These are phyloP conservation scores for Drosophila engyochracea DNA, from an alignment of 2,888 invertebrate genomes.

Conservation along the genomic window DNA sequence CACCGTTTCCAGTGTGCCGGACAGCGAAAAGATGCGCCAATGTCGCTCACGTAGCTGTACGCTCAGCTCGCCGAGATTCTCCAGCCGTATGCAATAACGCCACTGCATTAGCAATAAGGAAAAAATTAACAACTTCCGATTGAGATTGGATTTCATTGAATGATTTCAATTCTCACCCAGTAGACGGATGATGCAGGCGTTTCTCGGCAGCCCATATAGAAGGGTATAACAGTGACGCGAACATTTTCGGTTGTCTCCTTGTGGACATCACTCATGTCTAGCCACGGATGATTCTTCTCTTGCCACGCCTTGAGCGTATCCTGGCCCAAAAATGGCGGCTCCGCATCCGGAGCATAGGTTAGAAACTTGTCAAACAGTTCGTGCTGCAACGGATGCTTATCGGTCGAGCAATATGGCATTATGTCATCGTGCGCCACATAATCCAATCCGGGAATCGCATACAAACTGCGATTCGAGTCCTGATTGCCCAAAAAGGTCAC, in stretches of 20 bases:
- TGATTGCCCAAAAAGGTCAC: conserved; percentile 98
- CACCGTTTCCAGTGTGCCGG: conserved; percentile 96
- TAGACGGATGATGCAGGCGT: conserved; percentile 96
- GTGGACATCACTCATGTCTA: conserved; percentile 98
- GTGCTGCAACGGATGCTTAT: conserved; percentile 94
- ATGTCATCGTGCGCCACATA: conserved; percentile 99
- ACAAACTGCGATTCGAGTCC: conserved; percentile 96
- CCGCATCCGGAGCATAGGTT: conserved; percentile 90
- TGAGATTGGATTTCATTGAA: background rate
- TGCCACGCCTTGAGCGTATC: conserved; percentile 98
- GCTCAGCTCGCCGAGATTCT: conserved; percentile 95
- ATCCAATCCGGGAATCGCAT: conserved; percentile 98
- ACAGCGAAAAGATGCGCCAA: conserved; percentile 98
- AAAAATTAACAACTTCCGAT: background rate
- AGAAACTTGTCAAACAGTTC: conserved; percentile 99
- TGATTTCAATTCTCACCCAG: conserved; percentile 86
- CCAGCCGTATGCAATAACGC: conserved; percentile 98
- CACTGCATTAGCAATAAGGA: conserved; percentile 88
- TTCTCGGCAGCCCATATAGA: conserved; percentile 98
- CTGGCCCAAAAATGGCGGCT: conserved; percentile 94
- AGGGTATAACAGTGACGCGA: conserved; percentile 98
- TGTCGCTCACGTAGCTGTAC: conserved; percentile 98
- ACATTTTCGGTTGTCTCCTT: conserved; percentile 96
- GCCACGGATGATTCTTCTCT: conserved; percentile 98
- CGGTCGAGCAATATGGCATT: conserved; percentile 95